Percentiles rank a stretch among this genome's conserved stretches.
Evolutionary conservation across 2,113 vertebrate species (phyloP).

Genomic region (Cyphotilapia sp.): DNA sequence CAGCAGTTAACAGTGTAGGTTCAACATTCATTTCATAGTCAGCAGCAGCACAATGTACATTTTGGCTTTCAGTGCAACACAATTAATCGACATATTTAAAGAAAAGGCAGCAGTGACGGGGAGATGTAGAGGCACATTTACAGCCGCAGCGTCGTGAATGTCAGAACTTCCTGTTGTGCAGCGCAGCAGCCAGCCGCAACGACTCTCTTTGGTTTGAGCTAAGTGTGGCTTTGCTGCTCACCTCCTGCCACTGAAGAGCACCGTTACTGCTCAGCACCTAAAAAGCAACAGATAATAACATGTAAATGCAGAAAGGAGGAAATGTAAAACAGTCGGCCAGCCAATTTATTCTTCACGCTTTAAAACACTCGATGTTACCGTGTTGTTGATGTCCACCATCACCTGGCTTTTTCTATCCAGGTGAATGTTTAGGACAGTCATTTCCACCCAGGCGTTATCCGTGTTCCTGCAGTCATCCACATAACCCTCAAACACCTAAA

Average conservation of each 20-base stretch:
- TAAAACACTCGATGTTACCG: background rate
- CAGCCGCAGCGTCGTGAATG: background rate
- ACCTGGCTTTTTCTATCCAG: slow-evolving; percentile 59
- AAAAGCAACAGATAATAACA: background rate
- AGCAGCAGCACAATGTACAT: background rate
- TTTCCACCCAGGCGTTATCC: slow-evolving; percentile 91
- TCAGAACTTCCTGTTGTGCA: slow-evolving; percentile 74
- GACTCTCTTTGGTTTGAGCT: slow-evolving; percentile 74
- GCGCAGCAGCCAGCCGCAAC: slow-evolving; percentile 67
- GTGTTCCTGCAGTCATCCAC: slow-evolving; percentile 89
- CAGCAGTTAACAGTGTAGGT: background rate
- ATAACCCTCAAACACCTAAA: slow-evolving; percentile 83
- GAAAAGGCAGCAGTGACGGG: background rate
- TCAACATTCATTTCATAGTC: background rate
- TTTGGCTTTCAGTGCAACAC: slow-evolving; percentile 4
- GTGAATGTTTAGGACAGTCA: slow-evolving; percentile 78
- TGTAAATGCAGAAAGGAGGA: background rate
- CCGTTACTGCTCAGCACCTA: slow-evolving; percentile 42
- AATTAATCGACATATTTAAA: background rate
- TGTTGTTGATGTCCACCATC: slow-evolving; percentile 67
- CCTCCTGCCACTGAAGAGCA: slow-evolving; percentile 77
- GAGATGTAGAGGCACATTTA: background rate
- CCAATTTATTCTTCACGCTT: background rate
- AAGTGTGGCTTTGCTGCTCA: slow-evolving; percentile 72
- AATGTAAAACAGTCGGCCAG: background rate